Conservation (phyloP, 2,113 vertebrate species). For the Leucosticte australis region DNA sequence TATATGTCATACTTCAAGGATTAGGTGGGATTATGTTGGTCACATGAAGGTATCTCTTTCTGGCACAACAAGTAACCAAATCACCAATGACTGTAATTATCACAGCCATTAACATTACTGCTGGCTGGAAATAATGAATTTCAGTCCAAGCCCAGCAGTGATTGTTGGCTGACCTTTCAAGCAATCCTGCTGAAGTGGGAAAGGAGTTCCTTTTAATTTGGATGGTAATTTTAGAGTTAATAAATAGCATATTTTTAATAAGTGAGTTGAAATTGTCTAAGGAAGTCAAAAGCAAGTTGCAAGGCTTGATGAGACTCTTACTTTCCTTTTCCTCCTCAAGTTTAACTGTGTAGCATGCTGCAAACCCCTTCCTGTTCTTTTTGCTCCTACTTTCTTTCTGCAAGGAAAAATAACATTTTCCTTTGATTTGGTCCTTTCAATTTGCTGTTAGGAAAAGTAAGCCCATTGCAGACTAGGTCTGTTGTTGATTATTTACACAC, state of each 20-base stretch:
- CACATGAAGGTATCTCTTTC: slow-evolving; percentile 6
- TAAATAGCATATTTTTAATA: not conserved
- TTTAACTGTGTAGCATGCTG: not conserved
- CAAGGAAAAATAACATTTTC: not conserved
- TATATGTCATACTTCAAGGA: not conserved
- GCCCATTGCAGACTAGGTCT: not conserved
- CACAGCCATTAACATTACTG: slow-evolving; percentile 21
- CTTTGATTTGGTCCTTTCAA: not conserved
- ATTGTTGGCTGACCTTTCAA: slow-evolving; percentile 41
- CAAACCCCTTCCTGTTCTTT: not conserved
- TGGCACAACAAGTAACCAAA: slow-evolving; percentile 1
- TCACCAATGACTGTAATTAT: slow-evolving; percentile 24
- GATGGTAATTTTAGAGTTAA: not conserved
- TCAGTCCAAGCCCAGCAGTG: not conserved
- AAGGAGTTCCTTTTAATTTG: slow-evolving; percentile 1
- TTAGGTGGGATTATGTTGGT: slow-evolving; percentile 25
- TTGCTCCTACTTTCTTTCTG: not conserved
- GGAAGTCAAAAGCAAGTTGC: not conserved
- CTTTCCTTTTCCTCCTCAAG: not conserved
- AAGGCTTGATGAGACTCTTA: not conserved
- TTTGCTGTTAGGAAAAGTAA: not conserved
- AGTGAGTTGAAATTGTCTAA: not conserved
- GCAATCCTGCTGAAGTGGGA: slow-evolving; percentile 1
- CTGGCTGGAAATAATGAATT: slow-evolving; percentile 54
- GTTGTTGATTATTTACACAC: not conserved